phyloP scores from a whole-genome alignment of 2,797 vertebrate species.

The Eulemur coronatus region DNA sequence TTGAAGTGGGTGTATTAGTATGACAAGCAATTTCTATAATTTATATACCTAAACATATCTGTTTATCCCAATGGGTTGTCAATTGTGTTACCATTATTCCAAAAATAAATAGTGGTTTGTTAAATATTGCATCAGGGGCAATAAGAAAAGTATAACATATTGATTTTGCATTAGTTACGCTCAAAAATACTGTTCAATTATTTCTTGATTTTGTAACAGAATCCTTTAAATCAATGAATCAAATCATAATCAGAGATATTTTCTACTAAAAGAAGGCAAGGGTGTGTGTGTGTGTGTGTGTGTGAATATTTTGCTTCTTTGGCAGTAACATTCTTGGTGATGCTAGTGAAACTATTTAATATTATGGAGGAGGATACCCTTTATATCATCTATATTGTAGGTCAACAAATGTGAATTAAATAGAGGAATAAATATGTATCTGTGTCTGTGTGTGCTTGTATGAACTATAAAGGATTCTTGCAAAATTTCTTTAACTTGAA shows the following conservation, averaged over 20 bases:
- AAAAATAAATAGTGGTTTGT: constrained; percentile 13
- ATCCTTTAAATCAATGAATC: background rate
- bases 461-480: background rate
- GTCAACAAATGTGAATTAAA: background rate
- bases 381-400: background rate
- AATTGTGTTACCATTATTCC: background rate
- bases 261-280: constrained; percentile 16
- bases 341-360: background rate
- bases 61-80: background rate
- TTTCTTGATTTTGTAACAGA: background rate
- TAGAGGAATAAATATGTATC: background rate
- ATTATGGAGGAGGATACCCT: background rate
- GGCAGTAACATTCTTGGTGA: background rate
- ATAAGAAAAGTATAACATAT: background rate
- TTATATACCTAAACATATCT: background rate
- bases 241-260: background rate
- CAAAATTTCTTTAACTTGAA: background rate
- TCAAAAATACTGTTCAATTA: background rate
- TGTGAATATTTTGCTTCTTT: background rate
- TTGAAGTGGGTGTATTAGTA: background rate
- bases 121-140: background rate
- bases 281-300: background rate
- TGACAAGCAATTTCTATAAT: constrained; percentile 6
- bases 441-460: background rate
- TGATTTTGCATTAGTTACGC: background rate